Evolutionary conservation across 1,140 invertebrate genomes (phyloP).

Genomic region (Drosophila hydei): DNA sequence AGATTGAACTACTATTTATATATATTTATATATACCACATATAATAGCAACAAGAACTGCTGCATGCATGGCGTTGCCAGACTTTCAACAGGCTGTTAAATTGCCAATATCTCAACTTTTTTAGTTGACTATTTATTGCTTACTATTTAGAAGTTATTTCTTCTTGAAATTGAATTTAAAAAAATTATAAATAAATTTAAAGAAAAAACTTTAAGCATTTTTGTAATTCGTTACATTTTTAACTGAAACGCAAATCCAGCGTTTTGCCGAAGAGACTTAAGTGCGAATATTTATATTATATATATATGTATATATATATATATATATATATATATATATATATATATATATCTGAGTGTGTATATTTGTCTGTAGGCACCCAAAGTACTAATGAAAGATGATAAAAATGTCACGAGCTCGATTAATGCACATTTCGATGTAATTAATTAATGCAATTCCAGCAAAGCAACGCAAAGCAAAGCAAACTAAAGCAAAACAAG

Average conservation of each 20-base stretch:
- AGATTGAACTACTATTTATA: too few species aligned
- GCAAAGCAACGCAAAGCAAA: slow-evolving; percentile 39
- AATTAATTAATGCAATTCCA: slow-evolving; percentile 76
- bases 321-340: slow-evolving; percentile 2
- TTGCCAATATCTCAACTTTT: too few species aligned
- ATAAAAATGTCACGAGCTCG: slow-evolving; percentile 74
- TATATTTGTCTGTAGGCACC: slow-evolving; percentile 17
- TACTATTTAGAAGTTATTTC: too few species aligned
- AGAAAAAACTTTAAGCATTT: too few species aligned
- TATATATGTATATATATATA: neutral
- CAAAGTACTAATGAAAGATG: slow-evolving; percentile 51
- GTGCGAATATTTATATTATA: slow-evolving; percentile 5
- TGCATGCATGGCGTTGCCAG: too few species aligned
- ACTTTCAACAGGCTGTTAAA: too few species aligned
- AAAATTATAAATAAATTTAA: too few species aligned
- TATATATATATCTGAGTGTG: slow-evolving; percentile 1
- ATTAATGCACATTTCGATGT: slow-evolving; percentile 68
- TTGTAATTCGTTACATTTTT: neutral
- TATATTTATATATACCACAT: too few species aligned
- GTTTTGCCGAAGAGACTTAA: slow-evolving; percentile 17
- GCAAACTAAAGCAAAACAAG: slow-evolving; percentile 31
- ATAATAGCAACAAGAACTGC: too few species aligned
- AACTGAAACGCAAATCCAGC: neutral
- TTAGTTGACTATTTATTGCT: too few species aligned
- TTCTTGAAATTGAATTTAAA: too few species aligned